phyloP scores from a whole-genome alignment of 2,888 invertebrate species.

The Trissoscelio sp. region DNA sequence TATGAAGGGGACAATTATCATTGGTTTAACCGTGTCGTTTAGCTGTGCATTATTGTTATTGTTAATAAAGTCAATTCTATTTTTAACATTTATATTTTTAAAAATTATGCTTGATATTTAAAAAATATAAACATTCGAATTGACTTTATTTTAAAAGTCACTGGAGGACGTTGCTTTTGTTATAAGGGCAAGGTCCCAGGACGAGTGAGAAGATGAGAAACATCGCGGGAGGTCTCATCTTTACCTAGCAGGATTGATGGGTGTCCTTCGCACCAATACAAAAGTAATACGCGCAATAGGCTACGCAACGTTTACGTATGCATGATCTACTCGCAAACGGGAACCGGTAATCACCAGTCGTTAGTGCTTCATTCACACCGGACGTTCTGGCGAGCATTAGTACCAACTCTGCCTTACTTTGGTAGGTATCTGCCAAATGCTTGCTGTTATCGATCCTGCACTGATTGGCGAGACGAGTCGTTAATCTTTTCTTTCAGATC shows the following conservation, averaged over 20 bases:
- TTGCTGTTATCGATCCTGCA: constrained; percentile 39
- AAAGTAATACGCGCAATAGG: constrained; percentile 10
- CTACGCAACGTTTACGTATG: constrained; percentile 42
- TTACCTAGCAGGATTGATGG: constrained; percentile 79
- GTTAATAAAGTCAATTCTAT: no score
- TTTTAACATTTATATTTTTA: no score
- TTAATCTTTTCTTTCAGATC: constrained; percentile 37
- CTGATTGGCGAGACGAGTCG: constrained; percentile 39
- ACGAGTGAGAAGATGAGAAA: constrained; percentile 80
- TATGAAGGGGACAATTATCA: no score
- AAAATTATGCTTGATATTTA: no score
- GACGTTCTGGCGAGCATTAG: constrained; percentile 58
- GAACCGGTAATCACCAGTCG: constrained; percentile 77
- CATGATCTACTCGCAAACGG: constrained; percentile 21
- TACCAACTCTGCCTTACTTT: constrained; percentile 23
- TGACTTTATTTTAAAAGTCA: neutral
- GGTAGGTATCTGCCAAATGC: constrained; percentile 29
- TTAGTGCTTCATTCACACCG: constrained; percentile 80
- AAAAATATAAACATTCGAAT: neutral
- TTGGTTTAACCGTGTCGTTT: no score
- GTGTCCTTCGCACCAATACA: constrained; percentile 75
- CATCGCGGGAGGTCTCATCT: constrained; percentile 81
- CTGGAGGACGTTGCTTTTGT: constrained; percentile 5
- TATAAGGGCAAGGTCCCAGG: constrained; percentile 12
- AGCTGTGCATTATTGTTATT: no score